Base-by-base conservation (phyloP, 1,140 invertebrate genomes). In the Neodiprion pinetum region DNA sequence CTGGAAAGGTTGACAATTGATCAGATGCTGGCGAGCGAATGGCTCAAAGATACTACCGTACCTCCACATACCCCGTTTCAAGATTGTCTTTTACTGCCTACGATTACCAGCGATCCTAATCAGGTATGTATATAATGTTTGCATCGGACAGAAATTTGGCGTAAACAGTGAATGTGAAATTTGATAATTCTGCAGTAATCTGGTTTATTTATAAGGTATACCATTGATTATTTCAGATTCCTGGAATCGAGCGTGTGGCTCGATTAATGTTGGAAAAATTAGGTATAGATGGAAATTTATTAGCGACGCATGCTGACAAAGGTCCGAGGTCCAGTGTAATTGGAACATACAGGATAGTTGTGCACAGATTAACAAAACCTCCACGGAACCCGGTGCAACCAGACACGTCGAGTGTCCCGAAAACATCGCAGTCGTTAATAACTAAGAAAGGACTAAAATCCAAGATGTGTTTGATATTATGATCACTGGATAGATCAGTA, bases 311-410 rank as follows among this genome's bases (percentile, higher is more conserved):
- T 71, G 77, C 83, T 12, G 77, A 81, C 9, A 86, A 86, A 66
- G 91, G 91, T 12, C 88, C 88, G 0, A 81, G 89, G 50, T 91
- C 88, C 77, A 88, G 87, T 73, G 83, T 92, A 28, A 90, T 90
- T 9, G 92, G 92, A 1, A 90, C 90, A 12, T 93, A 93, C 80
- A 82, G 92, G 67, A 92, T 92, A 68, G 81, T 92, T 9, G 79
- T 92, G 40, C 91, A 93, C 77, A 81, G 88, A 61, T 78, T 92
- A 7, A 79, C 80, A 72, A 72, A 79, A 65, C 74, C 53, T 17
- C 53, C 53, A 9, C 28, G 28, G 5, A 40, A 40, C 28, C 28
- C 1, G 61, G 61, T 14, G 12, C 61, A 65, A 14, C 11, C 67
- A 23, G 67, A 69, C 11, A 11, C 67, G 40, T 69, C 21, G 2